These are phyloP conservation scores for Oryzias sinensis DNA, from an alignment of 2,797 vertebrate species.

Conservation along the genomic window DNA sequence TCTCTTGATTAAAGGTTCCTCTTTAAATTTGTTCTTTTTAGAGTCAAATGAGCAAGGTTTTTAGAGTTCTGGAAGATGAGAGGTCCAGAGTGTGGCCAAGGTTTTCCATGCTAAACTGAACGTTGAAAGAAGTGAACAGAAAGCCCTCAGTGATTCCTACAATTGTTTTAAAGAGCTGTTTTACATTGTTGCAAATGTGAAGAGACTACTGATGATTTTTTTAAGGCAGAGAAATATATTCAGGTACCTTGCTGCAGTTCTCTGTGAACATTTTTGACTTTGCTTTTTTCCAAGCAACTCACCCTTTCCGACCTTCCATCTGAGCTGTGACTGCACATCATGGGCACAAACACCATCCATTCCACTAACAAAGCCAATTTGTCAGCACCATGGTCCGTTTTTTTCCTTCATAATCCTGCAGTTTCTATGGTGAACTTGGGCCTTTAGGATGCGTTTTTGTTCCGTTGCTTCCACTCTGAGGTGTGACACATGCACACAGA, in stretches of 20 bases:
- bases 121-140: no score
- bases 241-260: conserved; percentile 68
- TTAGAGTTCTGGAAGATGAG: no score
- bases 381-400: conserved; percentile 17
- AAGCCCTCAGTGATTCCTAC: conserved; percentile 12
- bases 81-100: no score
- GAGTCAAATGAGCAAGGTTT: no score
- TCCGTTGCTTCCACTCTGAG: conserved; percentile 13
- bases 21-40: no score
- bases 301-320: conserved; percentile 33
- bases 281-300: conserved; percentile 23
- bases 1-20: no score
- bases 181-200: conserved; percentile 77
- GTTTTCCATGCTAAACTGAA: no score
- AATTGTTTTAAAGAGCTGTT: conserved; percentile 65
- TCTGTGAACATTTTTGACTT: conserved; percentile 29
- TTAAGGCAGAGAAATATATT: conserved; percentile 80
- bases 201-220: conserved; percentile 79
- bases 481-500: conserved; percentile 40
- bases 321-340: conserved; percentile 41
- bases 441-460: conserved; percentile 12
- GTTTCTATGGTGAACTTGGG: conserved; percentile 9
- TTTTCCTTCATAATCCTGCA: conserved; percentile 16
- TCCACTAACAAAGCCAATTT: conserved; percentile 46
- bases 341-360: conserved; percentile 53